A percentile compares a stretch with the other conserved stretches of the same genome.
These are phyloP conservation scores for Ptychobarbus kaznakovi DNA, from an alignment of 2,797 vertebrate genomes.

Conservation along the genomic window DNA sequence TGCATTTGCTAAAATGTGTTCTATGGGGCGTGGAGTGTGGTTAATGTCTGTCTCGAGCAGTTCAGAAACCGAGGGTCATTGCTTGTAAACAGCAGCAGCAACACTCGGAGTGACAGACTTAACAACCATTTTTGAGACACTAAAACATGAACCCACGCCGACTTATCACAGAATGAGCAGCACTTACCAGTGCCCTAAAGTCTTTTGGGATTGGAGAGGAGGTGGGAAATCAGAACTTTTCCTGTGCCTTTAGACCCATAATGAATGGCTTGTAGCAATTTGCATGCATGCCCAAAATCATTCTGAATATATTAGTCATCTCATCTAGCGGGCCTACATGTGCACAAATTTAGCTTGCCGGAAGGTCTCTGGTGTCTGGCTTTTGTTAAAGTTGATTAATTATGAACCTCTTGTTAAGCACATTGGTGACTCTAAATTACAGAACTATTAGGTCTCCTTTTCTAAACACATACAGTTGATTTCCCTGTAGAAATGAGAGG, in stretches of 20 bases:
- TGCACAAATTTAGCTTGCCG: neutral
- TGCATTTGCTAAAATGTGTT: constrained; percentile 14
- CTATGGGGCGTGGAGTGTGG: neutral
- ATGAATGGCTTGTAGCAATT: constrained; percentile 36
- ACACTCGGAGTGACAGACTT: constrained; percentile 21
- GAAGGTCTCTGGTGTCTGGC: constrained; percentile 16
- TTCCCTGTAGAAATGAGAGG: constrained; percentile 6
- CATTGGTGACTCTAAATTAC: constrained; percentile 32
- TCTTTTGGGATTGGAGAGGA: neutral
- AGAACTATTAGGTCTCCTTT: constrained; percentile 16
- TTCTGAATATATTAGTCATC: constrained; percentile 31
- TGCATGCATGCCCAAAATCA: constrained; percentile 15
- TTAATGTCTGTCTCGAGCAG: constrained; percentile 31
- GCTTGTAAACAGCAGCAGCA: constrained; percentile 6
- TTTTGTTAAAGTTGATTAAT: constrained; percentile 35
- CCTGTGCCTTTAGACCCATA: neutral
- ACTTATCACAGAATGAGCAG: constrained; percentile 20
- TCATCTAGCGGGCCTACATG: neutral
- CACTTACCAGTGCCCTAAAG: constrained; percentile 17
- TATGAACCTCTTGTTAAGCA: constrained; percentile 20
- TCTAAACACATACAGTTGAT: constrained; percentile 22
- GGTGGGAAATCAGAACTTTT: constrained; percentile 8
- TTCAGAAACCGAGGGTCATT: constrained; percentile 15
- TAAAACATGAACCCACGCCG: constrained; percentile 12
- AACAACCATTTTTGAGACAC: constrained; percentile 31